Evolutionary conservation across 2,113 vertebrate species (phyloP), one percentile per base, ranked within the genome.

Genomic region (Anguilla japonica): DNA sequence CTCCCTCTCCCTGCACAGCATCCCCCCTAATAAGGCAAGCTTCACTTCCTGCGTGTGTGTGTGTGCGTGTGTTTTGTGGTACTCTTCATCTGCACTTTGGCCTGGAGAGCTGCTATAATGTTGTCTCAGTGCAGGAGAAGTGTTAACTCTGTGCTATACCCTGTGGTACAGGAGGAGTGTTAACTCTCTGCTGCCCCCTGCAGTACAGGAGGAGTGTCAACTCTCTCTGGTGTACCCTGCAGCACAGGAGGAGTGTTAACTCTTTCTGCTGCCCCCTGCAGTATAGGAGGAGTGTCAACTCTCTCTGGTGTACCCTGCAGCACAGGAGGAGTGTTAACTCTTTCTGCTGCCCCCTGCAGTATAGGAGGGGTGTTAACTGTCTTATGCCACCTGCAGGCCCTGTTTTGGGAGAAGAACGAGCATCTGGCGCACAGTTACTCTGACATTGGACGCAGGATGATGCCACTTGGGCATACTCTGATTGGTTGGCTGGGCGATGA

Each of bases 331-430:
- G 50, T 53, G 50, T 53, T 53, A 14, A 53, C 50, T 53, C 50
- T 53, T 11, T 53, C 50, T 53, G 50, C 50, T 53, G 50, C 50
- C 50, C 7, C 50, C 50, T 53, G 50, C 50, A 53, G 50, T 53
- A 13, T 9, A 53, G 50, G 50, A 53, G 50, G 50, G 11, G 8
- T 53, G 50, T 53, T 53, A 14, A 53, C 50, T 53, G 6, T 41
- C 39, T 80, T 39, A 18, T 63, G 40, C 79, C 40, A 7, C 53
- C 84, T 29, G 43, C 41, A 96, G 96, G 93, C 95, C 34, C 85
- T 96, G 20, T 96, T 96, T 91, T 96, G 96, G 96, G 96, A 96
- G 90, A 95, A 96, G 41, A 96, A 93, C 89, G 90, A 95, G 39
- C 87, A 89, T 0, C 93, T 96, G 0, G 94, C 95, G 40, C 91